A percentile compares a stretch with the other conserved stretches of the same genome.
Evolutionary conservation across 2,113 vertebrate species (phyloP).

Genomic region (Pterocles burchelli): DNA sequence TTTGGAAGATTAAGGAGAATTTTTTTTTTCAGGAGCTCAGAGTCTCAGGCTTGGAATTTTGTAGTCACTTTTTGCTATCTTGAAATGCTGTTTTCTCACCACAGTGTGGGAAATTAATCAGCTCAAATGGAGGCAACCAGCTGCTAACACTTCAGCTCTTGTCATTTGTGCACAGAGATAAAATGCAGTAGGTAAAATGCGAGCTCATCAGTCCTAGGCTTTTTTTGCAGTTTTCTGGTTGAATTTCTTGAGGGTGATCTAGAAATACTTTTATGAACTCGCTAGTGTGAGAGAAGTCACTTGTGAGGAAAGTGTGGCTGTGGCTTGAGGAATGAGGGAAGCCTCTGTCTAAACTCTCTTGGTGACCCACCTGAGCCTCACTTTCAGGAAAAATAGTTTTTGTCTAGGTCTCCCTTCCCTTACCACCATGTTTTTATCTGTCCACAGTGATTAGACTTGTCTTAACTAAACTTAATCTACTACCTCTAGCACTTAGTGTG

Average conservation of each 20-base stretch:
- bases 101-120: not conserved
- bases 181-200: not conserved
- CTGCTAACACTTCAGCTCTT: not conserved
- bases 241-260: not conserved
- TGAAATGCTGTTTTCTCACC: not conserved
- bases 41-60: not conserved
- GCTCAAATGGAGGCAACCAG: not conserved
- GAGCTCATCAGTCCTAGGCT: not conserved
- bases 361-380: fast-evolving
- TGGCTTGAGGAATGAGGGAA: not conserved
- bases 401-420: not conserved
- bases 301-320: fast-evolving
- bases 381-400: not conserved
- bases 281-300: not conserved
- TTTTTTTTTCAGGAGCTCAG: not conserved
- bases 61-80: not conserved
- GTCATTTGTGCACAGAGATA: not conserved
- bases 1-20: not conserved
- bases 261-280: not conserved
- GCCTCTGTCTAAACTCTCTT: not conserved
- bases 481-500: not conserved
- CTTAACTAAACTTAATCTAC: not conserved
- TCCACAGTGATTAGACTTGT: not conserved
- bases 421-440: not conserved
- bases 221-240: not conserved